These are phyloP conservation scores for Pelmatolapia mariae DNA, from an alignment of 2,113 vertebrate species.

Conservation along the genomic window DNA sequence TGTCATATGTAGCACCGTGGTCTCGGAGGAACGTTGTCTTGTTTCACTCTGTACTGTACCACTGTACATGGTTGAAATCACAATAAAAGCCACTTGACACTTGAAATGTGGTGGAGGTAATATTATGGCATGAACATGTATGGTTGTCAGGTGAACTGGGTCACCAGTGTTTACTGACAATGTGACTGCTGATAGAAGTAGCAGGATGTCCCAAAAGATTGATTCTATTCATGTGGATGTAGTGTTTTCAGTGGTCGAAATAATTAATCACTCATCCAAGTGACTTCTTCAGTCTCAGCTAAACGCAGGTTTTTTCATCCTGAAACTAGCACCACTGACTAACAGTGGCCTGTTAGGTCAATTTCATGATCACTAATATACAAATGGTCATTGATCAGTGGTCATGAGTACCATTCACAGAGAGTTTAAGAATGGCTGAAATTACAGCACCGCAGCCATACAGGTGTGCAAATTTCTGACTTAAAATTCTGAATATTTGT, in stretches of 20 bases:
- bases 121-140: background rate
- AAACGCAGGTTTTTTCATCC: background rate
- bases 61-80: rapidly evolving
- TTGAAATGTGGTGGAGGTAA: background rate
- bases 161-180: background rate
- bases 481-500: background rate
- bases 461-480: background rate
- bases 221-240: background rate
- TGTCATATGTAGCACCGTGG: background rate
- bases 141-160: rapidly evolving
- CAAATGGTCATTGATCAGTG: background rate
- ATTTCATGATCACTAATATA: background rate
- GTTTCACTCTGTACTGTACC: background rate
- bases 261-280: background rate
- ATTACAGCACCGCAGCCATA: background rate
- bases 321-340: background rate
- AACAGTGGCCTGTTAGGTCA: background rate
- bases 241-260: background rate
- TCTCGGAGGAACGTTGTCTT: background rate
- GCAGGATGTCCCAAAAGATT: background rate
- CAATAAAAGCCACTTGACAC: background rate
- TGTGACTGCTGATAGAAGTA: background rate
- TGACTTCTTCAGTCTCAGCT: background rate
- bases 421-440: background rate
- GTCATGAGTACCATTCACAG: background rate